phyloP scores from a whole-genome alignment of 64 coral and sea anemone genomes.

The Montipora sp. region DNA sequence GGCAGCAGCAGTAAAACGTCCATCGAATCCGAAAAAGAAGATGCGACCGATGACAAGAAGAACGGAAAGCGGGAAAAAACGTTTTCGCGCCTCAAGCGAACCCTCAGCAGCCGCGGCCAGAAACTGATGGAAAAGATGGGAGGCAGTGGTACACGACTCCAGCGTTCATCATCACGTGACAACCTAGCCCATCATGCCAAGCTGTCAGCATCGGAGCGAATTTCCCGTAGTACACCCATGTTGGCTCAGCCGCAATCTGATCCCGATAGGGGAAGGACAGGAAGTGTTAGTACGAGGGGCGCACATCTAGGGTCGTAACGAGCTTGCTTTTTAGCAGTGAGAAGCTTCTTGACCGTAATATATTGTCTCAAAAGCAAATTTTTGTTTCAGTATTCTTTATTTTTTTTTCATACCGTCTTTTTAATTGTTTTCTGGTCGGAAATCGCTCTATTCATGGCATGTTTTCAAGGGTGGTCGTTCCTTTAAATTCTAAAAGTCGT shows the following conservation, averaged over 20 bases:
- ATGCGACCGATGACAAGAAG: conserved; percentile 87
- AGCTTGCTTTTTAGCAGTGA: neutral
- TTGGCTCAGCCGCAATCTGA: conserved; percentile 79
- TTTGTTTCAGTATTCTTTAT: neutral
- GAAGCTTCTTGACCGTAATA: neutral
- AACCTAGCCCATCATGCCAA: conserved; percentile 96
- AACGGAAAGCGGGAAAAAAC: conserved; percentile 98
- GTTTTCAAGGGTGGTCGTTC: no score
- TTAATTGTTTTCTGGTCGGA: no score
- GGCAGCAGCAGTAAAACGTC: conserved; percentile 59
- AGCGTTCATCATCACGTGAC: conserved; percentile 98
- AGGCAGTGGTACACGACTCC: conserved; percentile 83
- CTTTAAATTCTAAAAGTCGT: no score
- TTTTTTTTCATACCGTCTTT: no score
- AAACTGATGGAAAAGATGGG: conserved; percentile 99
- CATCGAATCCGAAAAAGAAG: conserved; percentile 65
- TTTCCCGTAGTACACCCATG: conserved; percentile 97
- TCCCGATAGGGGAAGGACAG: conserved; percentile 58
- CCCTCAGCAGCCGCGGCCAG: conserved; percentile 93
- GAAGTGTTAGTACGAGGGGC: conserved; percentile 57
- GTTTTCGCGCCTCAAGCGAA: conserved; percentile 88
- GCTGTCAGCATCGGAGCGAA: conserved; percentile 87
- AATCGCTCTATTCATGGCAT: no score
- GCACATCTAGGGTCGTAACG: conserved; percentile 4
- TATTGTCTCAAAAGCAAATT: neutral